phyloP scores from a whole-genome alignment of 2,113 vertebrate species.

The Marcusenius ussheri region DNA sequence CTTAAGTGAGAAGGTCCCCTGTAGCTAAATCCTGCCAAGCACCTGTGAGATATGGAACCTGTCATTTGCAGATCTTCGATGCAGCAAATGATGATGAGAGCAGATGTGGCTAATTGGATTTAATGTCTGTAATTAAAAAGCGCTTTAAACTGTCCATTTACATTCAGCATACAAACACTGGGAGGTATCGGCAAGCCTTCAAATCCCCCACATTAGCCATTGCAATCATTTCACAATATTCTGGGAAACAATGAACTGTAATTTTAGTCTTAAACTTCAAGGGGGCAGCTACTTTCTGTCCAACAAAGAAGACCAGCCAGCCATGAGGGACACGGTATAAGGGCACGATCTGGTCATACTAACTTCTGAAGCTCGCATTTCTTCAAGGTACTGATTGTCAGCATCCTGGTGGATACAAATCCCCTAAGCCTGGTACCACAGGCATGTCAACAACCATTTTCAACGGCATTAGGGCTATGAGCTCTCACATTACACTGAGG shows the following conservation, averaged over 20 bases:
- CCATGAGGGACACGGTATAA: background rate
- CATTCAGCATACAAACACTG: slow-evolving; percentile 26
- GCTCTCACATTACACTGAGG: background rate
- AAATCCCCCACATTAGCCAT: background rate
- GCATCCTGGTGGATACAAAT: background rate
- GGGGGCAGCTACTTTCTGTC: background rate
- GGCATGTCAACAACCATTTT: background rate
- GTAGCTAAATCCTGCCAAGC: slow-evolving; percentile 12
- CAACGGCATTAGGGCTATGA: background rate
- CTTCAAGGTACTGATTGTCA: background rate
- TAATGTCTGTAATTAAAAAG: slow-evolving; percentile 36
- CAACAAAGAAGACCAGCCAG: background rate
- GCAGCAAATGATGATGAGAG: slow-evolving; percentile 15
- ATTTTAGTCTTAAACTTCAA: background rate
- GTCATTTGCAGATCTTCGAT: slow-evolving; percentile 15
- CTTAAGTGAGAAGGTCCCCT: background rate
- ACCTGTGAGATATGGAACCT: slow-evolving; percentile 17
- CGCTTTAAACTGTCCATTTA: slow-evolving; percentile 18
- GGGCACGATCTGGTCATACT: background rate
- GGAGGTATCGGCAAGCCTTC: slow-evolving; percentile 20
- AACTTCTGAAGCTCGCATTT: background rate
- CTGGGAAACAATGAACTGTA: background rate
- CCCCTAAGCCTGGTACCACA: background rate
- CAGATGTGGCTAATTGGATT: slow-evolving; percentile 31
- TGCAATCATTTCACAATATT: background rate